phyloP scores from a whole-genome alignment of 1,140 invertebrate genomes.

The Philopotamus ludificatus region DNA sequence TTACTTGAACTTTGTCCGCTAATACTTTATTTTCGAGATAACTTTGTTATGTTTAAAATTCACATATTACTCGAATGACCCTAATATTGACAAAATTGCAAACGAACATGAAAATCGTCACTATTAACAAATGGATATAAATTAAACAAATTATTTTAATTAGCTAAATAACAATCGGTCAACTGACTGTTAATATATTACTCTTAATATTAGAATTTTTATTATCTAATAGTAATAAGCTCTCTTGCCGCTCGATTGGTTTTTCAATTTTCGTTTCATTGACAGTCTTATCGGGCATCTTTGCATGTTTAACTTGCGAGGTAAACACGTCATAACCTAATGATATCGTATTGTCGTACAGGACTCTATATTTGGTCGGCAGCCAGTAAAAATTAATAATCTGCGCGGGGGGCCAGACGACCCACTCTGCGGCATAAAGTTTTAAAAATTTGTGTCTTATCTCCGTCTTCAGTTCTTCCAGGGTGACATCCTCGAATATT shows the following conservation, averaged over 20 bases:
- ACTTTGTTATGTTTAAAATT: too few relatives aligned
- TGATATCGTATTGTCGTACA: constrained; percentile 89
- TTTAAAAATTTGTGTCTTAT: constrained; percentile 75
- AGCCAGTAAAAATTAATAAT: constrained; percentile 82
- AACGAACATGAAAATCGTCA: too few relatives aligned
- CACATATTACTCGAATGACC: too few relatives aligned
- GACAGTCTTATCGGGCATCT: constrained; percentile 29
- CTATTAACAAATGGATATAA: too few relatives aligned
- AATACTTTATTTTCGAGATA: too few relatives aligned
- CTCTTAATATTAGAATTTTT: constrained; percentile 9
- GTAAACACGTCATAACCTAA: constrained; percentile 90
- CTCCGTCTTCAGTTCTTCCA: constrained; percentile 67
- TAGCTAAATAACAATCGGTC: constrained; percentile 1
- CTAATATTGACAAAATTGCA: too few relatives aligned
- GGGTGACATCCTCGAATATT: constrained; percentile 66
- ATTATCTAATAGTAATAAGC: constrained; percentile 1
- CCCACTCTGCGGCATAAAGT: constrained; percentile 79
- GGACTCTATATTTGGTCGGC: constrained; percentile 78
- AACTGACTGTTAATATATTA: constrained; percentile 16
- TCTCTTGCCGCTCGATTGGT: constrained; percentile 18
- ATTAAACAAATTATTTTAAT: too few relatives aligned
- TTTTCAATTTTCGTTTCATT: constrained; percentile 14
- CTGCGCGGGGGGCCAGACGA: constrained; percentile 76
- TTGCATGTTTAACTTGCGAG: constrained; percentile 81
- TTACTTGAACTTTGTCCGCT: too few relatives aligned